Evolutionary conservation across 2,113 vertebrate species (phyloP), one percentile per base, ranked within the genome.

Genomic region (Emberiza fucata): DNA sequence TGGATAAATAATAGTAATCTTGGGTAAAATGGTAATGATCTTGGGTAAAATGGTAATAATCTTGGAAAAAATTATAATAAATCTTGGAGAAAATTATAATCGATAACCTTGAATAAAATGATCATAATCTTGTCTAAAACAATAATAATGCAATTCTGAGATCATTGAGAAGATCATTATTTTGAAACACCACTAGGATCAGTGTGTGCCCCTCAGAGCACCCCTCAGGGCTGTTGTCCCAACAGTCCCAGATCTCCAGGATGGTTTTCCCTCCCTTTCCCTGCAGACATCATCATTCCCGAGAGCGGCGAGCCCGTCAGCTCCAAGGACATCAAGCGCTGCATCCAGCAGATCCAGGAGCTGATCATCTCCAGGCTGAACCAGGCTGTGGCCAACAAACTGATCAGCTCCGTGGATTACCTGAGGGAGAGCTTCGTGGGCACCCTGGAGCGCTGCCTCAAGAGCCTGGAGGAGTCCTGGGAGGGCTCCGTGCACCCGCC

Each of bases 391-490:
- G 99, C 99, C 5, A 99, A 99, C 86, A 99, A 99, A 75, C 96
- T 99, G 8, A 99, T 99, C 97, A 99, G 98, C 93, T 99, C 99
- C 0, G 99, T 99, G 97, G 98, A 99, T 95, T 99, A 99, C 47
- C 97, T 99, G 63, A 97, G 99, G 4, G 99, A 99, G 97, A 99
- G 99, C 97, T 99, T 99, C 8, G 99, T 99, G 2, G 99, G 99
- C 24, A 99, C 99, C 1, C 98, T 99, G 90, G 99, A 99, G 92
- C 97, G 99, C 40, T 99, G 99, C 86, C 98, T 99, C 22, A 98
- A 97, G 97, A 99, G 99, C 97, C 97, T 99, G 90, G 99, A 99
- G 97, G 99, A 99, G 94, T 99, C 98, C 40, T 98, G 97, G 96
- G 99, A 98, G 66, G 96, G 97, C 54, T 97, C 98, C 78, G 37